Base-by-base conservation (phyloP, 92 coral and sea anemone genomes). In the Phenganax subtilis region DNA sequence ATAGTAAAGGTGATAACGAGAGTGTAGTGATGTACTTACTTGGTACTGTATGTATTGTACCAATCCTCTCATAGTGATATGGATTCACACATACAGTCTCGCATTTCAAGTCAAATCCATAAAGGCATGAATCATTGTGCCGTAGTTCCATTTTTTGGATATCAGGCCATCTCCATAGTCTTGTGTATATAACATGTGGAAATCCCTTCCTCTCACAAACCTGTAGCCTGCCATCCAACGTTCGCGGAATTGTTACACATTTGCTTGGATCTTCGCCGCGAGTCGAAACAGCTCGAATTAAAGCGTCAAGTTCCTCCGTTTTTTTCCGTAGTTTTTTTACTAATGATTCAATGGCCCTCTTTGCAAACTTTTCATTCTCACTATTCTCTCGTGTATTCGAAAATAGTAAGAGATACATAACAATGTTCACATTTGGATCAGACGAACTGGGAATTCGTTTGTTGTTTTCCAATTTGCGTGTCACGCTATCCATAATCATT, bases 91-190 rank as follows among this genome's bases (percentile, higher is more conserved):
- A 96, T 31, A 96, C 99, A 84, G 97, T 96, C 84, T 96, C 99
- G 80, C 93, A 96, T 72, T 96, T 96, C 67, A 96, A 86, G 87
- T 96, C 99, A 84, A 92, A 96, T 70, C 99, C 99, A 84, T 88
- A 96, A 86, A 97, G 99, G 75, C 99, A 96, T 62, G 93, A 96
- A 58, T 96, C 99, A 77, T 92, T 87, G 81, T 96, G 99, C 76
- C 93, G 91, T 97, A 96, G 90, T 86, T 96, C 99, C 99, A 96
- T 96, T 84, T 96, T 96, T 85, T 96, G 99, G 82, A 96, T 96
- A 86, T 96, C 99, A 70, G 99, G 99, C 99, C 99, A 96, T 75
- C 99, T 97, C 99, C 99, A 96, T 29, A 96, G 86, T 16, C 97
- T 91, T 60, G 99, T 97, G 91, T 96, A 96, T 72, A 96, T 96